A percentile compares a stretch with the other conserved stretches of the same genome.
These are phyloP conservation scores for Oscheius sp. DNA, from an alignment of 2,888 invertebrate genomes.

Conservation along the genomic window DNA sequence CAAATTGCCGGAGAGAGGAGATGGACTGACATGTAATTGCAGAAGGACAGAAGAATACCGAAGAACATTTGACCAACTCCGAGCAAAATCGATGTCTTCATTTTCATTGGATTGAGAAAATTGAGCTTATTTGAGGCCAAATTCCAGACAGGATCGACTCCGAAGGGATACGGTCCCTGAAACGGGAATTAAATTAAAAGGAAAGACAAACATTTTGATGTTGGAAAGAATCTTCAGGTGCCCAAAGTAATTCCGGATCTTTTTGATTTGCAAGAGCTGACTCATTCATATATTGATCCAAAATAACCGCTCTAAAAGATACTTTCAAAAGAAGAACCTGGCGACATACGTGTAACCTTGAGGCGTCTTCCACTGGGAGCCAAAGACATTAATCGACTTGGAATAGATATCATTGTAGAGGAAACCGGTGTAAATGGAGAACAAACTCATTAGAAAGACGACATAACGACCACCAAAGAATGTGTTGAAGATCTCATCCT, in stretches of 20 bases:
- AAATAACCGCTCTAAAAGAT: background rate
- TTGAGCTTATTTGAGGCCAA: slow-evolving; percentile 70
- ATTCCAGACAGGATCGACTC: slow-evolving; percentile 71
- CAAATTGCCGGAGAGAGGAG: background rate
- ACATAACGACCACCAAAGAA: slow-evolving; percentile 97
- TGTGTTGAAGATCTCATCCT: slow-evolving; percentile 87
- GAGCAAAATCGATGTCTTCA: slow-evolving; percentile 70
- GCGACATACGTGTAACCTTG: slow-evolving; percentile 30
- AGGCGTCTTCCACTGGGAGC: slow-evolving; percentile 76
- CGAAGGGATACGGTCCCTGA: slow-evolving; percentile 66
- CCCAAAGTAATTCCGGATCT: slow-evolving; percentile 47
- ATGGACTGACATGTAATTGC: slow-evolving; percentile 66
- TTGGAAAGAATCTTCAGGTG: slow-evolving; percentile 53
- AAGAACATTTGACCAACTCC: slow-evolving; percentile 72
- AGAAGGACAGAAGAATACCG: slow-evolving; percentile 68
- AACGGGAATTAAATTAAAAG: background rate
- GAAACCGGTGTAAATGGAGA: slow-evolving; percentile 72
- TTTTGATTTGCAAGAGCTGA: slow-evolving; percentile 22
- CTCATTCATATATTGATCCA: slow-evolving; percentile 43
- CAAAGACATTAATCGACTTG: slow-evolving; percentile 93
- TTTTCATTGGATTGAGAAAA: slow-evolving; percentile 73
- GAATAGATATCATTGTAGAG: slow-evolving; percentile 97
- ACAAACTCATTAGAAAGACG: slow-evolving; percentile 83
- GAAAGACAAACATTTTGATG: slow-evolving; percentile 31
- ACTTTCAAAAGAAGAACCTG: background rate